Evolutionary conservation across 2,113 vertebrate species (phyloP), one percentile per base, ranked within the genome.

Genomic region (Pseudorhombus dupliciocellatus): DNA sequence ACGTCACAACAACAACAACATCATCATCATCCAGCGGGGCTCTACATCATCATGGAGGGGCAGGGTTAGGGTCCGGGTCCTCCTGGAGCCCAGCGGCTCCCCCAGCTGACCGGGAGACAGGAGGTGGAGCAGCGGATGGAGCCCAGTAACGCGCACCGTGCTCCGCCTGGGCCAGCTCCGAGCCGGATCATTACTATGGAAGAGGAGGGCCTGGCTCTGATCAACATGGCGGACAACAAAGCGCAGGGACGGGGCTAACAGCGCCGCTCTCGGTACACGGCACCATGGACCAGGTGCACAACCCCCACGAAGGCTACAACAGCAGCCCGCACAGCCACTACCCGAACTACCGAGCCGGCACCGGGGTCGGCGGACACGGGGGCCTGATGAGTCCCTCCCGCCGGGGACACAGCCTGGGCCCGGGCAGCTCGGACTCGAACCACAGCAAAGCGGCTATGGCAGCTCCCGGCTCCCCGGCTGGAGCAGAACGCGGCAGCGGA

Each of bases 221-320:
- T 95, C 96, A 97, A 97, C 95, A 97, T 97, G 96, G 96, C 96
- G 96, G 96, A 96, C 96, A 97, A 97, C 96, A 97, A 96, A 97
- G 96, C 96, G 88, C 94, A 90, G 95, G 94, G 93, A 93, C 95
- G 89, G 94, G 95, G 93, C 88, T 96, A 92, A 94, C 61, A 22
- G 70, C 77, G 53, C 77, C 95, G 94, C 94, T 90, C 89, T 93
- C 94, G 89, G 93, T 83, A 90, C 94, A 90, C 87, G 78, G 84
- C 91, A 93, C 88, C 77, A 94, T 95, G 93, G 95, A 96, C 90
- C 95, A 95, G 92, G 90, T 95, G 87, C 95, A 94, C 71, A 95
- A 95, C 94, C 94, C 95, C 65, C 95, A 95, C 91, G 96, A 96
- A 87, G 94, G 94, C 73, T 95, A 94, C 89, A 93, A 91, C 90